Percentiles rank a stretch among this genome's conserved stretches.
Evolutionary conservation across 2,888 invertebrate genomes (phyloP).

Genomic region (Megamerina dolium): DNA sequence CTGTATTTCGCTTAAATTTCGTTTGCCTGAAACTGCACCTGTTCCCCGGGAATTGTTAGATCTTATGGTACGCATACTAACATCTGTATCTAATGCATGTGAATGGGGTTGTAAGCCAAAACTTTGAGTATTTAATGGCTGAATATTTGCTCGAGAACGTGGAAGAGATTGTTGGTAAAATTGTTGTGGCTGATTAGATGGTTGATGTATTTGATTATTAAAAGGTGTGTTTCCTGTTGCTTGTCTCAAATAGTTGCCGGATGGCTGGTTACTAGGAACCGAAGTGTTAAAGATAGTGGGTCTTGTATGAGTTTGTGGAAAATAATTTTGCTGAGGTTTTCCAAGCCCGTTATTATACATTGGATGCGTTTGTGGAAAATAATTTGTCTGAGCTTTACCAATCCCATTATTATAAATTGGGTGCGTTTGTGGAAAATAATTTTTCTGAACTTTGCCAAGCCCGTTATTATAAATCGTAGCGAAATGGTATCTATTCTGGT

Average conservation of each 20-base stretch:
- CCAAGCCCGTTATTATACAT: constrained; percentile 2
- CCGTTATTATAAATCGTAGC: constrained; percentile 1
- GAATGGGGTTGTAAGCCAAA: background rate
- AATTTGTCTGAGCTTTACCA: constrained; percentile 1
- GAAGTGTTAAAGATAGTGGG: background rate
- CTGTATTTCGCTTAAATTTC: constrained; percentile 5
- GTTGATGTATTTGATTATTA: background rate
- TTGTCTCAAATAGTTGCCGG: background rate
- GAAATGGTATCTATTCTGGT: background rate
- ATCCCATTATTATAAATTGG: background rate
- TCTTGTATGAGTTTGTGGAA: constrained; percentile 1
- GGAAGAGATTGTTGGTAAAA: constrained; percentile 3
- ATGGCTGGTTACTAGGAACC: constrained; percentile 1
- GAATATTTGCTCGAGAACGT: background rate
- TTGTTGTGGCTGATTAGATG: no score
- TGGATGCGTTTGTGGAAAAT: no score
- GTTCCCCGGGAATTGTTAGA: background rate
- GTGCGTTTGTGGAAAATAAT: constrained; percentile 4
- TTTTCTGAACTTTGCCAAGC: background rate
- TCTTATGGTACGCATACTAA: constrained; percentile 2
- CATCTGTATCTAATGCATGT: background rate
- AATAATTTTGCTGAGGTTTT: constrained; percentile 3
- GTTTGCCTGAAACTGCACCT: background rate
- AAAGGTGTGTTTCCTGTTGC: no score
- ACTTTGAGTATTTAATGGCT: background rate